Conservation (phyloP, 2,888 invertebrate species). For the Lochmaea capreae region DNA sequence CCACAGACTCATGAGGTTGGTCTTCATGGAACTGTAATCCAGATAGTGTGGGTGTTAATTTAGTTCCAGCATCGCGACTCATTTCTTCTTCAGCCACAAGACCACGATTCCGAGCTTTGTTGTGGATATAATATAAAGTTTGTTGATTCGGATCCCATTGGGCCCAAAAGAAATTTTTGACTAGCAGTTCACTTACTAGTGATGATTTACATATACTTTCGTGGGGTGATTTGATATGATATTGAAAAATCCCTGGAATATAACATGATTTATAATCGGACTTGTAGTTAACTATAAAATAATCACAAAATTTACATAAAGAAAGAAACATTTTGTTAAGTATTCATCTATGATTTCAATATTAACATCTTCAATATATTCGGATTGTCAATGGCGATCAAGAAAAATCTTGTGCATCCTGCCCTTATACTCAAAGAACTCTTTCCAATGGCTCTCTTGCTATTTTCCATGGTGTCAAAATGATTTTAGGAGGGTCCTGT, state of each 20-base stretch:
- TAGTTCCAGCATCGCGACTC: conserved; percentile 65
- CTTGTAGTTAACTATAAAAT: not conserved
- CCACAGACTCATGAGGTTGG: conserved; percentile 88
- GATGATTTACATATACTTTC: conserved; percentile 39
- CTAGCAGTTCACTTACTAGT: conserved; percentile 65
- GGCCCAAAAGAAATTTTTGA: conserved; percentile 84
- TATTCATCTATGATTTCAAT: no score
- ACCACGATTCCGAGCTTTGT: conserved; percentile 77
- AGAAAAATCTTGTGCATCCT: no score
- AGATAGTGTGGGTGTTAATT: conserved; percentile 79
- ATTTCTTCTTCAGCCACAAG: conserved; percentile 74
- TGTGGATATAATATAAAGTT: conserved; percentile 86
- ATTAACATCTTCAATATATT: no score
- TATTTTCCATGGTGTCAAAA: no score
- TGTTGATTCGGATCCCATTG: conserved; percentile 86
- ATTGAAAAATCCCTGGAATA: conserved; percentile 61
- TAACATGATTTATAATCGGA: not conserved
- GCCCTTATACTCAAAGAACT: no score
- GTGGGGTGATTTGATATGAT: conserved; percentile 57
- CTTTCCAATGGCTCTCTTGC: no score
- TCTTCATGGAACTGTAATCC: conserved; percentile 89
- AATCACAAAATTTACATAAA: no score
- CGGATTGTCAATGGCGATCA: no score
- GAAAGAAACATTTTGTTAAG: no score
- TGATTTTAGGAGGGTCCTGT: no score